Base-by-base conservation (phyloP, 2,797 vertebrate genomes). In the Clarias laeviceps region DNA sequence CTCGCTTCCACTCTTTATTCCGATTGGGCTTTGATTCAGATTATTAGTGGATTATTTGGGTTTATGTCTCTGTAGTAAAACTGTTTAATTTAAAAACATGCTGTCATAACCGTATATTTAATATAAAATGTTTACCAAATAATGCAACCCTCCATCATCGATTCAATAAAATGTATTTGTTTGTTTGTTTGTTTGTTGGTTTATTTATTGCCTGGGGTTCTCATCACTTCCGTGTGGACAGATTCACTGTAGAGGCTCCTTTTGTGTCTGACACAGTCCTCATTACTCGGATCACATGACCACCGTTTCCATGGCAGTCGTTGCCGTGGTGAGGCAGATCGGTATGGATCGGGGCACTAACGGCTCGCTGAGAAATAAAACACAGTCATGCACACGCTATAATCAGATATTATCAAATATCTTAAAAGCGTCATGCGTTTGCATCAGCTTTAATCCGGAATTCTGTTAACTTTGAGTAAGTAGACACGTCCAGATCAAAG, bases 271-370 rank as follows among this genome's bases (percentile, higher is more conserved):
- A 34, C 79, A 66, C 32, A 61, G 73, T 87, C 83, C 87, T 86
- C 77, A 85, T 89, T 89, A 85, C 83, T 78, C 74, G 7, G 78
- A 45, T 89, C 87, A 84, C 87, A 82, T 82, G 79, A 80, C 79
- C 79, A 50, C 85, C 4, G 87, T 90, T 89, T 88, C 88, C 88
- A 89, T 87, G 88, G 84, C 37, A 22, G 56, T 37, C 59, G 87
- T 87, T 86, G 86, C 82, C 80, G 69, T 89, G 86, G 87, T 73
- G 80, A 88, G 32, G 64, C 69, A 62, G 84, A 66, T 61, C 64
- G 5, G 65, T 84, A 85, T 84, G 70, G 65, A 45, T 40, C 65
- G 80, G n/a, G 6, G 76, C 79, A 86, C 79, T 84, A 79, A 69
- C 59, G 29, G 65, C 74, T 81, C 22, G 4, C 54, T 72, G 70